phyloP scores from a whole-genome alignment of 1,140 invertebrate species.

The Drosophila grimshawi region DNA sequence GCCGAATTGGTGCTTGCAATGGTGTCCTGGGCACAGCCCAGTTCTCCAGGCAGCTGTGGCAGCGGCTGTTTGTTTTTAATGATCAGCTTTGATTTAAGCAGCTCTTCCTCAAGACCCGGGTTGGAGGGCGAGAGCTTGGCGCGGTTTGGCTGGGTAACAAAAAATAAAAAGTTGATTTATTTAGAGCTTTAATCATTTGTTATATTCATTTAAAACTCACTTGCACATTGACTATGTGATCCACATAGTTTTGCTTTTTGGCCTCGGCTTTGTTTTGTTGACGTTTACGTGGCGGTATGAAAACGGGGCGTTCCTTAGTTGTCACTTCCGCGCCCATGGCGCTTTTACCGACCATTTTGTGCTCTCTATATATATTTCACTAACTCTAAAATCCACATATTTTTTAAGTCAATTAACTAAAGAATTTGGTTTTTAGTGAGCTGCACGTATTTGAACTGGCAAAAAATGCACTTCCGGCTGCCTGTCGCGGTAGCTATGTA shows the following conservation, averaged over 20 bases:
- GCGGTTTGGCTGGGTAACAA: constrained; percentile 68
- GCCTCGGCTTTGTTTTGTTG: constrained; percentile 84
- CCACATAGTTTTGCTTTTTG: constrained; percentile 87
- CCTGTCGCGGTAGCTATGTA: constrained; percentile 48
- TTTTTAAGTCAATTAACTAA: background rate
- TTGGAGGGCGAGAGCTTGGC: constrained; percentile 84
- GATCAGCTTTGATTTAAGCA: constrained; percentile 80
- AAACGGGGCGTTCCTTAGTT: constrained; percentile 86
- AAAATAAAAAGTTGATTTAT: background rate
- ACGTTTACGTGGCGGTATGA: constrained; percentile 87
- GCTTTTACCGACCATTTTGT: constrained; percentile 76
- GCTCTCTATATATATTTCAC: background rate
- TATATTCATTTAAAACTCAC: constrained; percentile 59
- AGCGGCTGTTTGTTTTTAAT: constrained; percentile 83
- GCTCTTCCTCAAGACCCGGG: constrained; percentile 77
- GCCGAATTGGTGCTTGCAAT: constrained; percentile 74
- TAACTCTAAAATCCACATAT: constrained; percentile 30
- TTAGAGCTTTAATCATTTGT: background rate
- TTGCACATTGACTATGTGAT: constrained; percentile 87
- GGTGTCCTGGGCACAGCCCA: constrained; percentile 60
- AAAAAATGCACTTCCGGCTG: constrained; percentile 74
- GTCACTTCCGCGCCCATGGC: constrained; percentile 53
- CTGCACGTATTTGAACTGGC: constrained; percentile 36
- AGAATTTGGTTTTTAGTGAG: constrained; percentile 2
- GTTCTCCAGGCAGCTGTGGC: constrained; percentile 73